A percentile compares a stretch with the other conserved stretches of the same genome.
Evolutionary conservation across 2,113 vertebrate species (phyloP).

Genomic region (Forbesichthys agassizii): DNA sequence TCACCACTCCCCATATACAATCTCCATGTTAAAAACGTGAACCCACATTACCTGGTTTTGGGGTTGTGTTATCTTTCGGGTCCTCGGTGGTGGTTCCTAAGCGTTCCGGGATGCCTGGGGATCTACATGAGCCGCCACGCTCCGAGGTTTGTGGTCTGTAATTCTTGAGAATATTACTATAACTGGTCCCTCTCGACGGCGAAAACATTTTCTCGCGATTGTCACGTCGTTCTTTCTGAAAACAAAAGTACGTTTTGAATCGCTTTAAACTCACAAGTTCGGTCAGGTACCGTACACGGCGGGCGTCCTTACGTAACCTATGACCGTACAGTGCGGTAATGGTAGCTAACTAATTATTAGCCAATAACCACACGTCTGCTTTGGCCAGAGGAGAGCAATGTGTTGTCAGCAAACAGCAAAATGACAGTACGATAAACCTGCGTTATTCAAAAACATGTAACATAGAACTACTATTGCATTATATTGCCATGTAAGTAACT

Average conservation of each 20-base stretch:
- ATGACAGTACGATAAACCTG: too few relatives aligned
- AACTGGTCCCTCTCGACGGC: slow-evolving; percentile 43
- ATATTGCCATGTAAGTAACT: too few relatives aligned
- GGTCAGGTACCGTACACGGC: background rate
- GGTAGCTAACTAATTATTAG: too few relatives aligned
- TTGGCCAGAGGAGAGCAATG: too few relatives aligned
- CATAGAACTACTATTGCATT: too few relatives aligned
- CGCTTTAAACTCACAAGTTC: background rate
- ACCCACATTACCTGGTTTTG: slow-evolving; percentile 21
- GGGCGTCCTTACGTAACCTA: too few relatives aligned
- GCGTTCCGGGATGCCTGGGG: accelerated
- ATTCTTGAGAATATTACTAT: slow-evolving; percentile 47
- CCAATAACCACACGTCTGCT: too few relatives aligned
- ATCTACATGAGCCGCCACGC: background rate
- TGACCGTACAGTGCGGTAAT: too few relatives aligned
- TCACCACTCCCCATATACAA: background rate
- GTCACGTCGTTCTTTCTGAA: background rate
- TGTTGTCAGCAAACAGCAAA: too few relatives aligned
- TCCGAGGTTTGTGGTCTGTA: slow-evolving; percentile 13
- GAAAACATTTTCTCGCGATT: slow-evolving; percentile 32
- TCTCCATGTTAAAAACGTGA: background rate
- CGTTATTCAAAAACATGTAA: too few relatives aligned
- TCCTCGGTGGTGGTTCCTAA: background rate
- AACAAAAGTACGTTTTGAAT: background rate
- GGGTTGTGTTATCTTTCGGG: background rate